phyloP scores from a whole-genome alignment of 2,113 vertebrate species.

The Tilapia sparmanii region DNA sequence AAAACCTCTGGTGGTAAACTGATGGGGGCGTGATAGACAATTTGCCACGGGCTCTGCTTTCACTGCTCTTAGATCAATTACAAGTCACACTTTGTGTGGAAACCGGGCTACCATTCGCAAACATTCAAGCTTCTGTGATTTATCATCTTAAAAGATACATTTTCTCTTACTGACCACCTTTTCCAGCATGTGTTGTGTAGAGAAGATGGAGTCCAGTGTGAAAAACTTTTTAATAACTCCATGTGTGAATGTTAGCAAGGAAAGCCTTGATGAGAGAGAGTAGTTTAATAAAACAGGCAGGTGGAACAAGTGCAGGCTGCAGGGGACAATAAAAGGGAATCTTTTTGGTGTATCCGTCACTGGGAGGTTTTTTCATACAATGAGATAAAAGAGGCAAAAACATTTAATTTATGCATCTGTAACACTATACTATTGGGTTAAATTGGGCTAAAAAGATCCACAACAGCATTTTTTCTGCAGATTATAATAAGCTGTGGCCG shows the following conservation, averaged over 20 bases:
- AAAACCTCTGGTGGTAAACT: neutral
- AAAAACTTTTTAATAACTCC: neutral
- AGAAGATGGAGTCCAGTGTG: neutral
- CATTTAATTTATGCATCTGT: neutral
- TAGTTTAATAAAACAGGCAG: neutral
- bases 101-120: neutral
- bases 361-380: neutral
- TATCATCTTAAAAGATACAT: neutral
- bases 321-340: neutral
- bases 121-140: neutral
- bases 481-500: neutral
- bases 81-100: neutral
- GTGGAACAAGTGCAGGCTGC: neutral
- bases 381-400: neutral
- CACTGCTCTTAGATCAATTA: neutral
- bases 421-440: rapidly evolving
- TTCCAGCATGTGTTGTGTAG: neutral
- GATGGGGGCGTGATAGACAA: neutral
- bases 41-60: neutral
- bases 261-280: neutral
- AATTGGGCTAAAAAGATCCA: neutral
- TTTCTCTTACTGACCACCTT: neutral
- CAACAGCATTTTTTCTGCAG: neutral
- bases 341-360: neutral
- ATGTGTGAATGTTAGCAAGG: neutral